Conservation (phyloP, 2,113 vertebrate genomes). For the Oreotrochilus melanogaster region DNA sequence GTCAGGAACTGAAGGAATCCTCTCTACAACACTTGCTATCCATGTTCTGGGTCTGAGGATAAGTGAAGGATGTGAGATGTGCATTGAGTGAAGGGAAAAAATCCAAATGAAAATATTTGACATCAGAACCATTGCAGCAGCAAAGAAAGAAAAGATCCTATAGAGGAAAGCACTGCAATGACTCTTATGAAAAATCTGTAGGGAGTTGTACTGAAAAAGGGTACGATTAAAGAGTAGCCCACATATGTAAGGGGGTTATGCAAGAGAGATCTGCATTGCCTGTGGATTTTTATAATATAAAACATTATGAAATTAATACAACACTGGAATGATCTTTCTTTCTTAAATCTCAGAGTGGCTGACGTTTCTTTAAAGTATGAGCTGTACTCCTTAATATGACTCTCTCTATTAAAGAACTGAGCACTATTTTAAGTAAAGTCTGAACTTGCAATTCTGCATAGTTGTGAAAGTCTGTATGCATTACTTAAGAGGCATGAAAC, state of each 20-base stretch:
- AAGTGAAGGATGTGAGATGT: not conserved
- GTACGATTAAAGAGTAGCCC: not conserved
- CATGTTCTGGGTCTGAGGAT: not conserved
- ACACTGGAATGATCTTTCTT: not conserved
- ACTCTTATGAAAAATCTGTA: not conserved
- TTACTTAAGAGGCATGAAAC: conserved; percentile 43
- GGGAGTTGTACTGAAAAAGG: not conserved
- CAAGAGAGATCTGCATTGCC: not conserved
- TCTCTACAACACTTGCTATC: not conserved
- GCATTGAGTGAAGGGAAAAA: not conserved
- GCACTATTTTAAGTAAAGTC: conserved; percentile 1
- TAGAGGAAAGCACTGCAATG: not conserved
- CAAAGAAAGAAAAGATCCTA: not conserved
- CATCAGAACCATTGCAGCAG: not conserved
- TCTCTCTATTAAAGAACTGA: conserved; percentile 13
- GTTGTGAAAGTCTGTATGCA: conserved; percentile 23
- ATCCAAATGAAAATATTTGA: not conserved
- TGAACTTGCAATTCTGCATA: not conserved
- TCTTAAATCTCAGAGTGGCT: not conserved
- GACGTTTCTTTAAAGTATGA: conserved; percentile 19
- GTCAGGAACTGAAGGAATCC: not conserved
- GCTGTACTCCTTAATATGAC: not conserved
- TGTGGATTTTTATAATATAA: not conserved
- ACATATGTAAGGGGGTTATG: not conserved
- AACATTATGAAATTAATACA: conserved; percentile 13